Percentiles rank a stretch among this genome's conserved stretches.
Conservation (phyloP, 2,113 vertebrate species). For the Phyllostomus hastatus region DNA sequence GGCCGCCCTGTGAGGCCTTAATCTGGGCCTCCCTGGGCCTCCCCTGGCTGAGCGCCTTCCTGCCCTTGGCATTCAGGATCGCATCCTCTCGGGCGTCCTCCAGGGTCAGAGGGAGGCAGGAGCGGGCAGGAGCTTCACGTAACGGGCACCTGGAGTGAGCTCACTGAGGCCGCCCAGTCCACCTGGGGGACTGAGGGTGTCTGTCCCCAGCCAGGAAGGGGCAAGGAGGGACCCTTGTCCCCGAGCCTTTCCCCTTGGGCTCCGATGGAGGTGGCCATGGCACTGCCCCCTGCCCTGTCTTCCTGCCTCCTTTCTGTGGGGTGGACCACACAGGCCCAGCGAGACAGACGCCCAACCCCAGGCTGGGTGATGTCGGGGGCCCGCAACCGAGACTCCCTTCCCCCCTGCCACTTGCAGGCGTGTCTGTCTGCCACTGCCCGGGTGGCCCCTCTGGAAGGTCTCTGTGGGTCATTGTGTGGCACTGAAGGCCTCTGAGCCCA, state of each 20-base stretch:
- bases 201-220: not conserved
- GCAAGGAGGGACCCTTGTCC: accelerated
- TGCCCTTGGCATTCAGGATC: not conserved
- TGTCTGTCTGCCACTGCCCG: not conserved
- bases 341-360: accelerated
- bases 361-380: not conserved
- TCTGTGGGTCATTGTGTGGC: not conserved
- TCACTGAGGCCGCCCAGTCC: not conserved
- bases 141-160: not conserved
- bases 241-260: not conserved
- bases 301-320: not conserved
- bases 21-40: accelerated
- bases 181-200: not conserved
- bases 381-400: not conserved
- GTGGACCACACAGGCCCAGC: not conserved
- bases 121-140: not conserved
- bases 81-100: not conserved
- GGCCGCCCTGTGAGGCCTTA: not conserved
- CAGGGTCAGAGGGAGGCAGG: not conserved
- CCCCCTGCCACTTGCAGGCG: accelerated
- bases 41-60: accelerated
- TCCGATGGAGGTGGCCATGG: accelerated
- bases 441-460: not conserved
- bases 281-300: not conserved
- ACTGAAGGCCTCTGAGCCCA: not conserved